Percentiles rank a stretch among this genome's conserved stretches.
Conservation (phyloP, 2,113 vertebrate genomes). For the Capra hircus region DNA sequence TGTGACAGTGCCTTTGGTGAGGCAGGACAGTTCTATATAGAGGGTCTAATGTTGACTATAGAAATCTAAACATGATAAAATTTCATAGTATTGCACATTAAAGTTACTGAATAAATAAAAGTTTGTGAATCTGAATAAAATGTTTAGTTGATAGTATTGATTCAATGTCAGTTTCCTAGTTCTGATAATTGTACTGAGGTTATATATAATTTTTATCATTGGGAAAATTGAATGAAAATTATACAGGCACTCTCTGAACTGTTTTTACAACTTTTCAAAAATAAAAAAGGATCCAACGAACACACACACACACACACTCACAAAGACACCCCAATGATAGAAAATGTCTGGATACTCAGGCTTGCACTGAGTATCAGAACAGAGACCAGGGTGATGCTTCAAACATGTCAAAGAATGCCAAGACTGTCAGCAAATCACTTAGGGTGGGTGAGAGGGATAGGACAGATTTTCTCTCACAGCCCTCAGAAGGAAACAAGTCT, state of each 20-base stretch:
- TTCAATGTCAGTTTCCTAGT: neutral
- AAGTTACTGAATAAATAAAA: neutral
- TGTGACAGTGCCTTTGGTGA: too few species aligned
- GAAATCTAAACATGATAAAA: neutral
- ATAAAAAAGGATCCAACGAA: neutral
- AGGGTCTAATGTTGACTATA: neutral
- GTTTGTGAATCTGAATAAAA: neutral
- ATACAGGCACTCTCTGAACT: neutral
- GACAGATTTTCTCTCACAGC: neutral
- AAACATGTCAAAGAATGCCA: neutral
- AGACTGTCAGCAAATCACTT: neutral
- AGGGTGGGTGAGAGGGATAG: neutral
- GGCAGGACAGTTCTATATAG: neutral
- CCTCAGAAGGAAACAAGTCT: neutral
- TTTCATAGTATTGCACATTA: neutral
- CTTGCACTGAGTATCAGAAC: neutral
- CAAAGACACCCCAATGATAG: too few species aligned
- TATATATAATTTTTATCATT: neutral
- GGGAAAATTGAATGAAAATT: neutral
- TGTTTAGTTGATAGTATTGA: neutral
- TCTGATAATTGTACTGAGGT: neutral
- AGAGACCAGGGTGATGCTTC: neutral
- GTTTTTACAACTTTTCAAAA: neutral
- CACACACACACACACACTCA: neutral
- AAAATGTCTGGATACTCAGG: neutral